These are phyloP conservation scores for Trematomus loennbergii DNA, from an alignment of 2,113 vertebrate genomes.

Conservation along the genomic window DNA sequence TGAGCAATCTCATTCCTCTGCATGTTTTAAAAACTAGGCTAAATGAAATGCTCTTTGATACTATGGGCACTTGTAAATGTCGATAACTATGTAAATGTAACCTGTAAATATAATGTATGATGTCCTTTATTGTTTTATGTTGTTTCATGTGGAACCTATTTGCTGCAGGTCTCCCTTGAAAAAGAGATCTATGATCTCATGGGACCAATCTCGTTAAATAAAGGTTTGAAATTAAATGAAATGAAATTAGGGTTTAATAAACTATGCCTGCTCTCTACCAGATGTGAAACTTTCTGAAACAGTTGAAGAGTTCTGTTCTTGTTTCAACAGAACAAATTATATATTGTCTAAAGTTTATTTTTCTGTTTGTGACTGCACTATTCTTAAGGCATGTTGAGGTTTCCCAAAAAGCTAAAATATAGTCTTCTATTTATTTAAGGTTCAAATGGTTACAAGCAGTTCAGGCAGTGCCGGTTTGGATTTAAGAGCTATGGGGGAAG, in stretches of 20 bases:
- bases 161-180: too few relatives aligned
- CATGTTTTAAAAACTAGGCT: too few relatives aligned
- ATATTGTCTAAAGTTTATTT: slow-evolving; percentile 16
- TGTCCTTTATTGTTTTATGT: too few relatives aligned
- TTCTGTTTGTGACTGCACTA: background rate
- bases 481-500: slow-evolving; percentile 27
- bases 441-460: background rate
- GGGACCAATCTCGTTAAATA: too few relatives aligned
- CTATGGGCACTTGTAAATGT: too few relatives aligned
- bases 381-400: background rate
- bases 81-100: too few relatives aligned
- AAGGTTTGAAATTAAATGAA: too few relatives aligned
- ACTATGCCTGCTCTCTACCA: slow-evolving; percentile 39
- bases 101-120: too few relatives aligned
- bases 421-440: slow-evolving; percentile 21
- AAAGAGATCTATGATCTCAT: too few relatives aligned
- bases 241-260: slow-evolving; percentile 66
- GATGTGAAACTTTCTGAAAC: slow-evolving; percentile 48
- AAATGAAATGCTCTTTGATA: too few relatives aligned
- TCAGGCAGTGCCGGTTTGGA: background rate
- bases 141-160: too few relatives aligned
- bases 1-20: too few relatives aligned
- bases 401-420: background rate
- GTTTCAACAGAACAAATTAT: slow-evolving; percentile 8
- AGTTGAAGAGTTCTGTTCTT: slow-evolving; percentile 20